Evolutionary conservation across 1,140 invertebrate species (phyloP), one percentile per base, ranked within the genome.

Genomic region (Drosophila persimilis): DNA sequence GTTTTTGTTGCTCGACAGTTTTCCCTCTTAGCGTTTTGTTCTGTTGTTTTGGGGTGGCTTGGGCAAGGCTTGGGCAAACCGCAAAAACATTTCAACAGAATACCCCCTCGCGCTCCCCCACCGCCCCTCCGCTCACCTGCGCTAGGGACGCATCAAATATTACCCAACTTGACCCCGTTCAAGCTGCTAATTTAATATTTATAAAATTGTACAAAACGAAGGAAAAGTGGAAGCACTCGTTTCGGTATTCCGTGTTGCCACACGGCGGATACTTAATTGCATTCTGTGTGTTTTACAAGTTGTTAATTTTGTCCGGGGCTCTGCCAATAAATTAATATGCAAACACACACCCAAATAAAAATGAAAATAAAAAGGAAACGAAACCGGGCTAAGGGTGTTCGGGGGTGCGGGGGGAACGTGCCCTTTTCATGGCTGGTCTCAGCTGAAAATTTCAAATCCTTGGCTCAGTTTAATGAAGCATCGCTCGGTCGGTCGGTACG

Each of bases 191-290:
- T 73, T 64, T 73, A 70, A 79, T 79, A 66, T 80, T 80, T 60
- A 52, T 50, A 80, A 51, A 64, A 60, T 59, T 47, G 50, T 15
- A 55, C 24, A 26, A 26, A 26, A 26, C 0, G 0, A 26, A 26
- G 5, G 24, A 55, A 58, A 54, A 29, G 41, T 51, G 39, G 41
- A 55, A 52, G 35, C 20, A 24, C 8, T 20, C 50, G 20, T 39
- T 59, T 53, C 7, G 7, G 53, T 29, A 57, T 62, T 53, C 7
- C 3, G 53, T 39, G 53, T 58, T 46, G 54, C 46, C 57, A 86
- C 83, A 81, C 71, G 81, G 35, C 56, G 73, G 71, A 80, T 86
- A 71, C 81, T 85, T 85, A 85, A 85, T 85, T 85, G 75, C 77
- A 77, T 86, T 71, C 77, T 73, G 61, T 77, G 61, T 77, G 80